These are phyloP conservation scores for Ornithorhynchus anatinus DNA, from an alignment of 2,113 vertebrate genomes.

Conservation along the genomic window DNA sequence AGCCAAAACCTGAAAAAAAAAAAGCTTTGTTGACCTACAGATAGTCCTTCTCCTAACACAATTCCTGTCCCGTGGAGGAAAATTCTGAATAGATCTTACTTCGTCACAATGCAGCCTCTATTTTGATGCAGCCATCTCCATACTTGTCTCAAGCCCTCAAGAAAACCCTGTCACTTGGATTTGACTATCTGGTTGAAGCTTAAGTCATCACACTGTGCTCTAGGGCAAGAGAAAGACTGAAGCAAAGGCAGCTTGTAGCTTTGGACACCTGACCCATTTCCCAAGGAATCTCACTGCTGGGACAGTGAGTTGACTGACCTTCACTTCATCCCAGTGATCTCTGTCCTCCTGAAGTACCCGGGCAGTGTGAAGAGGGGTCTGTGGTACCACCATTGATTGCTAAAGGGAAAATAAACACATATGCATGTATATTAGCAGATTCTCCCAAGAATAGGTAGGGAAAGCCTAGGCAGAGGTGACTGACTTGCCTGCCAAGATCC, in stretches of 20 bases:
- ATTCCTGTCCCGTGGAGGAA: no score
- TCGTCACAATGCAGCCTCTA: no score
- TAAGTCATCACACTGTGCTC: background rate
- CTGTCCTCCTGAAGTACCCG: conserved; percentile 93
- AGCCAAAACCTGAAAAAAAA: no score
- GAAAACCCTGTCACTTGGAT: background rate
- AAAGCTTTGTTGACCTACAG: no score
- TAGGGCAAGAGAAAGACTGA: background rate
- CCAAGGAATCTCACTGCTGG: background rate
- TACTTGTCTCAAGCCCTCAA: background rate
- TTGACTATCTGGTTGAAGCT: background rate
- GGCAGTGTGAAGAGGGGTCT: conserved; percentile 93
- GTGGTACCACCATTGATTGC: conserved; percentile 92
- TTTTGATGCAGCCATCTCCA: background rate
- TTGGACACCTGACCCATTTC: background rate
- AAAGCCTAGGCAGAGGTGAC: background rate
- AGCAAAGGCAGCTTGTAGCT: background rate
- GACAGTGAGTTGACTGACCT: conserved; percentile 75
- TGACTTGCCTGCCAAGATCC: background rate
- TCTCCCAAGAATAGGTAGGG: background rate
- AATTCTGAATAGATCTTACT: no score
- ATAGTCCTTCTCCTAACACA: no score
- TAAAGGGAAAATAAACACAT: conserved; percentile 55
- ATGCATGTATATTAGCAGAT: background rate
- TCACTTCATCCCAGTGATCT: conserved; percentile 97